Percentiles rank a stretch among this genome's conserved stretches.
phyloP scores from a whole-genome alignment of 2,888 invertebrate genomes.

The Lepetodrilus schrolli region DNA sequence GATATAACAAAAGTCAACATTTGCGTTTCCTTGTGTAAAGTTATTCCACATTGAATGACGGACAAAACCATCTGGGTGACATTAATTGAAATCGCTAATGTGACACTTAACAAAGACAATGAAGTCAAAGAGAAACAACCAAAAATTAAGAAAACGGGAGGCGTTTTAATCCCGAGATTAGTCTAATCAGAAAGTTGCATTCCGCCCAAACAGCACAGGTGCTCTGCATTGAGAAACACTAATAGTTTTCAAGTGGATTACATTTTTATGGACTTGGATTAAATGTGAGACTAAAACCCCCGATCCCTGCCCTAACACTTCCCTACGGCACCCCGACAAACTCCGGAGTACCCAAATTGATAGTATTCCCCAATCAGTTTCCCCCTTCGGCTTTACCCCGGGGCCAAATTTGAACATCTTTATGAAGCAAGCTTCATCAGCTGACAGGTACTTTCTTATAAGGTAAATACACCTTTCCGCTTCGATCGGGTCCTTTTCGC shows the following conservation, averaged over 20 bases:
- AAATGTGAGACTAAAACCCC: background rate
- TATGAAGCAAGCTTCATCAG: slow-evolving; percentile 13
- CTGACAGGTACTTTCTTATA: slow-evolving; percentile 21
- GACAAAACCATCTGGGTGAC: background rate
- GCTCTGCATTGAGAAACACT: background rate
- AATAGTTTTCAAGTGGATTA: slow-evolving; percentile 21
- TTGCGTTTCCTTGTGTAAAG: no score
- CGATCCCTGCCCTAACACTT: background rate
- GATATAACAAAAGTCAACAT: no score
- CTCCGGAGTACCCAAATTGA: background rate
- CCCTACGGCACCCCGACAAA: background rate
- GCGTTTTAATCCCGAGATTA: slow-evolving; percentile 12
- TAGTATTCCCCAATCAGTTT: background rate
- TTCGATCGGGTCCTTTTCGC: background rate
- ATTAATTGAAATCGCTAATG: background rate
- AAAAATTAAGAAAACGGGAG: background rate
- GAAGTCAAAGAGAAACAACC: background rate
- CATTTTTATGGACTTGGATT: slow-evolving; percentile 18
- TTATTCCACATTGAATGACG: background rate
- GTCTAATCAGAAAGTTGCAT: background rate
- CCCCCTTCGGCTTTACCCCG: background rate
- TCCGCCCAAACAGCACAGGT: background rate
- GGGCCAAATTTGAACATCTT: slow-evolving; percentile 1
- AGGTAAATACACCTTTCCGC: slow-evolving; percentile 9
- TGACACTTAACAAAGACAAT: background rate